These are phyloP conservation scores for Troilus luridus DNA, from an alignment of 2,888 invertebrate genomes.

Conservation along the genomic window DNA sequence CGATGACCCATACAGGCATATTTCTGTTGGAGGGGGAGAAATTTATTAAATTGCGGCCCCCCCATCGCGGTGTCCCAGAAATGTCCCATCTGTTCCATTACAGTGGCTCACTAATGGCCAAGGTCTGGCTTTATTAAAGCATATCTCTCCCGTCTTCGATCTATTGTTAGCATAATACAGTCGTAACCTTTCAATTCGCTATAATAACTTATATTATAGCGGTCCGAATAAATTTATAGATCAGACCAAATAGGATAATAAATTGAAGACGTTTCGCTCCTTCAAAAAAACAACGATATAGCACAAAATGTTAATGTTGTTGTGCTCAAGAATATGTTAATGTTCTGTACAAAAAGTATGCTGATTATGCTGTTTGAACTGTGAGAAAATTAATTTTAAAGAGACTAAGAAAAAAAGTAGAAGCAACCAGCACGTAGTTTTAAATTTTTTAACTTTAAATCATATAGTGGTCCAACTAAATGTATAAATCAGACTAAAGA, in stretches of 20 bases:
- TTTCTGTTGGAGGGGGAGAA: not conserved
- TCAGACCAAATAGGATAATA: not conserved
- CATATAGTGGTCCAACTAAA: too few species aligned
- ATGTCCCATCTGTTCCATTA: constrained; percentile 28
- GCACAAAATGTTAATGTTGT: too few species aligned
- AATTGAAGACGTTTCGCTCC: not conserved
- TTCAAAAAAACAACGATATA: too few species aligned
- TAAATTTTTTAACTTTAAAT: too few species aligned
- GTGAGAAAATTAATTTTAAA: too few species aligned
- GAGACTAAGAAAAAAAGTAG: too few species aligned
- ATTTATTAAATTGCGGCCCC: not conserved
- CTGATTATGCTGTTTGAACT: too few species aligned
- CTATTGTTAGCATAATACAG: not conserved
- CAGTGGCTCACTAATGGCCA: not conserved
- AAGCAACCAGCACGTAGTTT: too few species aligned
- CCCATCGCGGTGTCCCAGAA: constrained; percentile 6
- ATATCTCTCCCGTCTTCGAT: not conserved
- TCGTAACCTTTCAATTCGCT: not conserved
- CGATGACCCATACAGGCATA: constrained; percentile 2
- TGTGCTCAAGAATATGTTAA: too few species aligned
- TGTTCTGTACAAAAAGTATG: too few species aligned
- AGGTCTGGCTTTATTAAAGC: not conserved
- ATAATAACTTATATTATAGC: not conserved
- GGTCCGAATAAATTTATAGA: not conserved
- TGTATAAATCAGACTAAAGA: too few species aligned